Evolutionary conservation across 2,888 invertebrate genomes (phyloP).

Genomic region (Calameuta pallipes): DNA sequence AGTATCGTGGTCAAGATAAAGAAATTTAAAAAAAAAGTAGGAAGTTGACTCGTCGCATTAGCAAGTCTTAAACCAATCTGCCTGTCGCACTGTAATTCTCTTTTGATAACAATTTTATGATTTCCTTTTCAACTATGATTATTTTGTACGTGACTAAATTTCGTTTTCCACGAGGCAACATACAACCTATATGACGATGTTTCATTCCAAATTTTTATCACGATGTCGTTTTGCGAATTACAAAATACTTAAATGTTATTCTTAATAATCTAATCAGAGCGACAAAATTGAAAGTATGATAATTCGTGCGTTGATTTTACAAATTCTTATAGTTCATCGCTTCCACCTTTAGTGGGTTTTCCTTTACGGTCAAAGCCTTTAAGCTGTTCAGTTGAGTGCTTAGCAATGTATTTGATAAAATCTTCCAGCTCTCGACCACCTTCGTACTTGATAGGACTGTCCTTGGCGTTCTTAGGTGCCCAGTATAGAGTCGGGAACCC

Average conservation of each 20-base stretch:
- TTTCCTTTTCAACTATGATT: not conserved
- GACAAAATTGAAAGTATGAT: not conserved
- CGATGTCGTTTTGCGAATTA: not conserved
- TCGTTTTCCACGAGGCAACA: no score
- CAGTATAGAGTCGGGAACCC: slow-evolving; percentile 99
- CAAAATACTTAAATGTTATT: not conserved
- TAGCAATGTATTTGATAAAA: slow-evolving; percentile 93
- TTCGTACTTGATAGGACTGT: slow-evolving; percentile 87
- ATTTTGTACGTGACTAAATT: not conserved
- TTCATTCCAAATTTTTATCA: not conserved
- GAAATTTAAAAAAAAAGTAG: not conserved
- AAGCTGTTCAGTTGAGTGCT: slow-evolving; percentile 89
- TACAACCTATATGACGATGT: not conserved
- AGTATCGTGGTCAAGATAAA: not conserved
- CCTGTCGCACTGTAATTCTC: not conserved
- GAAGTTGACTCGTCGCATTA: not conserved
- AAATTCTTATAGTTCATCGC: slow-evolving; percentile 70
- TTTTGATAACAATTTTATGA: not conserved
- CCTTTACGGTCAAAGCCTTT: slow-evolving; percentile 90
- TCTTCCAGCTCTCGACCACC: slow-evolving; percentile 94
- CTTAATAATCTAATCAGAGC: not conserved
- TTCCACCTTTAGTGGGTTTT: slow-evolving; percentile 70
- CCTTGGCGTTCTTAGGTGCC: slow-evolving; percentile 86
- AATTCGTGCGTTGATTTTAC: not conserved
- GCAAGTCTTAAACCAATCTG: not conserved